Base-by-base conservation (phyloP, 1,140 invertebrate genomes). In the Saccostrea cuccullata region DNA sequence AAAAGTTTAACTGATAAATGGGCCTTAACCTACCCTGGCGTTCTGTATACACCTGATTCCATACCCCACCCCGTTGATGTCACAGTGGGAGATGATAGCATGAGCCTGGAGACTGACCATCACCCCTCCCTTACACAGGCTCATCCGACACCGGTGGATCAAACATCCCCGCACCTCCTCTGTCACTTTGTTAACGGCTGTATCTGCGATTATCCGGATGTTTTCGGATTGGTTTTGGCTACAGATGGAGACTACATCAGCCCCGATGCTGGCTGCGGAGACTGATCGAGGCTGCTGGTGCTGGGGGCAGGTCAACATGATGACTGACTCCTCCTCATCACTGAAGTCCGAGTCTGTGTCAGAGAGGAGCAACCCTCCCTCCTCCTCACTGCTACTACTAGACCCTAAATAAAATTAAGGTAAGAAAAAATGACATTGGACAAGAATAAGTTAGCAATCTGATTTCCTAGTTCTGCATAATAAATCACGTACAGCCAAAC, bases 91-190 rank as follows among this genome's bases (percentile, higher is more conserved):
- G 70, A 94, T 88, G 58, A 93, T 90, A 82, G 91, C 92, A 82
- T 94, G 92, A 30, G 90, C 93, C 86, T 94, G 93, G 13, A 93
- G 88, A 56, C 91, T 92, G 84, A 94, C 92, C 90, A 93, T 91
- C 15, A 93, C 86, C 12, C 91, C 93, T 0, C 92, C 93, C 85
- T 93, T 94, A 89, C 91, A 91, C 87, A 93, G 91, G 13, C 90
- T 92, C 84, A 94, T 92, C 13, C 92, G 91, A 89, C 93, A 94
- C 30, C 91, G 90, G 23, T 91, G 91, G n/a, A 94, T 91, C 70
- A 93, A 70, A 87, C 91, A 92, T 13, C 93, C 93, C 84, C 91
- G 86, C 8, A 93, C 89, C 30, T 92, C 90, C 36, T 89, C 87
- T 4, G 91, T 55, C 70, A 91, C 84, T 70, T 90, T 89, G 23